A percentile compares a stretch with the other conserved stretches of the same genome.
These are phyloP conservation scores for Drosophila rhopaloa DNA, from an alignment of 1,140 invertebrate species.

Conservation along the genomic window DNA sequence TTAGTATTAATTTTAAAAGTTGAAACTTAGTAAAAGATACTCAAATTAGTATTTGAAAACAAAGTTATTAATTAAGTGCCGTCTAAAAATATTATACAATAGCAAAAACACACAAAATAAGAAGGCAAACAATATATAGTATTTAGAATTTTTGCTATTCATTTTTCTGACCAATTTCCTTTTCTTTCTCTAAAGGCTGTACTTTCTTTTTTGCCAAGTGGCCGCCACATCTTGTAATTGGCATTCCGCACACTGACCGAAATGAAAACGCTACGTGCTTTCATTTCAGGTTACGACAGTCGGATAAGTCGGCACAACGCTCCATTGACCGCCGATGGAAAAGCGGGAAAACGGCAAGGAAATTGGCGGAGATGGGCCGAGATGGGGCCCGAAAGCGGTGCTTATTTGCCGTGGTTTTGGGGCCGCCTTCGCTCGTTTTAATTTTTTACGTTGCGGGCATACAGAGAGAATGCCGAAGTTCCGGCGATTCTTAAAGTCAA, in stretches of 20 bases:
- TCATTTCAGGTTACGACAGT: slow-evolving; percentile 71
- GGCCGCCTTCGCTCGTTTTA: slow-evolving; percentile 48
- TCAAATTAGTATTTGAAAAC: no score
- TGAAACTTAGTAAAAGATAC: no score
- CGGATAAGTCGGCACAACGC: slow-evolving; percentile 70
- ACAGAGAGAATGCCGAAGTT: slow-evolving; percentile 38
- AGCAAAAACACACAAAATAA: background rate
- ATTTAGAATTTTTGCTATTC: no score
- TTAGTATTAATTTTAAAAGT: no score
- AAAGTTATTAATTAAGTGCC: no score
- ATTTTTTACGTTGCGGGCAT: slow-evolving; percentile 72
- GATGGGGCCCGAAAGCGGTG: slow-evolving; percentile 25
- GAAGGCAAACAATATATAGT: no score
- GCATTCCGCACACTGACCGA: slow-evolving; percentile 80
- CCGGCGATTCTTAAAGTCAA: slow-evolving; percentile 66
- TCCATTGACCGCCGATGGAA: slow-evolving; percentile 71
- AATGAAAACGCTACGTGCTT: slow-evolving; percentile 84
- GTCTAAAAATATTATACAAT: no score
- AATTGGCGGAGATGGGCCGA: background rate
- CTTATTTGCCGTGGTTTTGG: slow-evolving; percentile 62
- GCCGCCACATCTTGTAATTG: slow-evolving; percentile 73
- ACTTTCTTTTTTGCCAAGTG: slow-evolving; percentile 26
- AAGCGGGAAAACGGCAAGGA: slow-evolving; percentile 11
- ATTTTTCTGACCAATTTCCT: background rate
- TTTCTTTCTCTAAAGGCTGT: background rate